Evolutionary conservation across 2,113 vertebrate genomes (phyloP).

Genomic region (Nanorana parkeri): DNA sequence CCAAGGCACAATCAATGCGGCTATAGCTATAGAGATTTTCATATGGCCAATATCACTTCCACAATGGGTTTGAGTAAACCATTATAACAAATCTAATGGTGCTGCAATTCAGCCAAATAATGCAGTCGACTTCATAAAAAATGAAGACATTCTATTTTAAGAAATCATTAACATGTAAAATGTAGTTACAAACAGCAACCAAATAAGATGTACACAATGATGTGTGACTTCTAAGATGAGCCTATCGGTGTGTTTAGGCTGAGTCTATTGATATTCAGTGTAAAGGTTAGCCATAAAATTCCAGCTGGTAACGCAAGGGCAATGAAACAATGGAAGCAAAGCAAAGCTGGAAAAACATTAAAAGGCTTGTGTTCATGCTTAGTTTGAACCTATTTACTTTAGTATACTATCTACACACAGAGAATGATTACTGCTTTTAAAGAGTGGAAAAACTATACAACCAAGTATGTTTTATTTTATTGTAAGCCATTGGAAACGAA

Average conservation of each 20-base stretch:
- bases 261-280: background rate
- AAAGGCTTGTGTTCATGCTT: background rate
- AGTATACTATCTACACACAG: background rate
- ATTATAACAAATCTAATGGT: slow-evolving; percentile 51
- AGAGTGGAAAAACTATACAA: background rate
- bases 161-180: slow-evolving; percentile 24
- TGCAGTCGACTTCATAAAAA: slow-evolving; percentile 45
- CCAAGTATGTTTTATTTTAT: too few relatives aligned
- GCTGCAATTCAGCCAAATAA: slow-evolving; percentile 42
- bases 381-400: background rate
- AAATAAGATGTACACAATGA: slow-evolving; percentile 56
- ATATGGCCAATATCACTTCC: slow-evolving; percentile 9
- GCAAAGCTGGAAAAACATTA: background rate
- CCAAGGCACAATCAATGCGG: background rate
- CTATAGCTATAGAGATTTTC: background rate
- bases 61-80: slow-evolving; percentile 16
- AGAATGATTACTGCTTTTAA: background rate
- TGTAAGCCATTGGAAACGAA: too few relatives aligned
- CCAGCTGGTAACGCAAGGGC: background rate
- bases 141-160: slow-evolving; percentile 16
- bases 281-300: slow-evolving; percentile 2
- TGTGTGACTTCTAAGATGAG: slow-evolving; percentile 55
- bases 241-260: background rate
- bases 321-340: background rate
- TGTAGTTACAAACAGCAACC: background rate